Base-by-base conservation (phyloP, 2,113 vertebrate genomes). In the Stomatorhinus ivindoensis region DNA sequence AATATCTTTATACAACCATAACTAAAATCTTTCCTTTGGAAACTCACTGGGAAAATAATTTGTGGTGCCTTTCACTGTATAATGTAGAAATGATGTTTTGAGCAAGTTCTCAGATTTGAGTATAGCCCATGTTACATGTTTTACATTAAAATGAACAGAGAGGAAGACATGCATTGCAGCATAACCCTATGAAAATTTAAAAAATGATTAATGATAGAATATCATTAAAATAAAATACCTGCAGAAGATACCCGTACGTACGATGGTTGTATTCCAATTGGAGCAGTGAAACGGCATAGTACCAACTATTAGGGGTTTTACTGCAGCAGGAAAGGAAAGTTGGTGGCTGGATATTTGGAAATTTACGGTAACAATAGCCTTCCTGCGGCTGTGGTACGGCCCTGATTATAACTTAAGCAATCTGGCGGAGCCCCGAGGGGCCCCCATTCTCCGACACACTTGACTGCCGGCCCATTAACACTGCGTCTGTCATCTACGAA, bases 391-490 rank as follows among this genome's bases (percentile, higher is more conserved):
- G 85, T 87, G 90, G 94, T 87, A 91, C 91, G 92, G 82, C 92
- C 92, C 93, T 93, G 91, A 91, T 92, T 92, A 91, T 90, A 89
- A 89, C 73, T 89, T 89, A 92, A 94, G 93, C 92, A 94, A 89
- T 92, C 87, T 90, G 93, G 92, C 90, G 92, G 92, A 92, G 90
- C 93, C 94, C 94, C 94, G 76, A 92, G 95, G 85, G 94, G 93
- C 94, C 93, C 92, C 93, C 93, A 91, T 94, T 94, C 93, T 93
- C 94, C 92, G 95, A 94, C 92, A 94, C 94, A 93, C 94, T 95
- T 93, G 92, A 93, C 92, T 93, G 94, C 94, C 92, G 91, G 93
- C 94, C 93, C 94, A 93, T 95, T 95, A 95, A 95, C 94, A 94
- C 94, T 93, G 93, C 0, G 85, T 93, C 94, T 94, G 93, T 91